Percentiles rank a stretch among this genome's conserved stretches.
phyloP scores from a whole-genome alignment of 2,888 invertebrate genomes.

The Limenitis camilla region DNA sequence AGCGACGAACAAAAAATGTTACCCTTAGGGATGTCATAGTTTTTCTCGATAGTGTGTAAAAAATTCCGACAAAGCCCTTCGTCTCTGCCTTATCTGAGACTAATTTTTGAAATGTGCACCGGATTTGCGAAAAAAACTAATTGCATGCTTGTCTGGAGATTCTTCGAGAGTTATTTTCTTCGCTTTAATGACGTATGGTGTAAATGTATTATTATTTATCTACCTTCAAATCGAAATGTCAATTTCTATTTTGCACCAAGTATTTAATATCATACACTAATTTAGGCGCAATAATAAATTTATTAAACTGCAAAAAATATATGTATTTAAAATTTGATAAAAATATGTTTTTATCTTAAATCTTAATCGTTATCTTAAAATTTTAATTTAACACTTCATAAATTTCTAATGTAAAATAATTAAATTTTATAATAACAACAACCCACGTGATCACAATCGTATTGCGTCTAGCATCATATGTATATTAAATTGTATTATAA shows the following conservation, averaged over 20 bases:
- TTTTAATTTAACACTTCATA: too few species aligned
- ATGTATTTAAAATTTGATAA: too few species aligned
- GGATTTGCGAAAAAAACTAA: constrained; percentile 41
- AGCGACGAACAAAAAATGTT: constrained; percentile 53
- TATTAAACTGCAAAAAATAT: too few species aligned
- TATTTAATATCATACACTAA: too few species aligned
- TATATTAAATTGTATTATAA: too few species aligned
- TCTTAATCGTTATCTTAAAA: too few species aligned
- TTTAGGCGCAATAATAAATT: too few species aligned
- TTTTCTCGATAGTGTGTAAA: constrained; percentile 45
- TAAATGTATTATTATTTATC: constrained; percentile 11
- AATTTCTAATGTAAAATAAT: too few species aligned
- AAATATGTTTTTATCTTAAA: too few species aligned
- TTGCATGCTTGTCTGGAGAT: constrained; percentile 26
- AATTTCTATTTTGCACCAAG: neutral
- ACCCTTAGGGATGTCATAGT: constrained; percentile 51
- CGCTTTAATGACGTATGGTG: constrained; percentile 8
- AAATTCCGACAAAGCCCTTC: constrained; percentile 62
- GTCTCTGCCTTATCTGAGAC: constrained; percentile 45
- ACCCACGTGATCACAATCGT: too few species aligned
- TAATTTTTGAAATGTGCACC: constrained; percentile 48
- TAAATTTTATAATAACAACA: too few species aligned
- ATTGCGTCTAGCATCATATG: too few species aligned
- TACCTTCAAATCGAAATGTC: constrained; percentile 13
- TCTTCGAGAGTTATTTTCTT: constrained; percentile 17